Evolutionary conservation across 53 echinoderm and acorn worm species (phyloP), one percentile per base, ranked within the genome.

Genomic region (Actinopyga echinites): DNA sequence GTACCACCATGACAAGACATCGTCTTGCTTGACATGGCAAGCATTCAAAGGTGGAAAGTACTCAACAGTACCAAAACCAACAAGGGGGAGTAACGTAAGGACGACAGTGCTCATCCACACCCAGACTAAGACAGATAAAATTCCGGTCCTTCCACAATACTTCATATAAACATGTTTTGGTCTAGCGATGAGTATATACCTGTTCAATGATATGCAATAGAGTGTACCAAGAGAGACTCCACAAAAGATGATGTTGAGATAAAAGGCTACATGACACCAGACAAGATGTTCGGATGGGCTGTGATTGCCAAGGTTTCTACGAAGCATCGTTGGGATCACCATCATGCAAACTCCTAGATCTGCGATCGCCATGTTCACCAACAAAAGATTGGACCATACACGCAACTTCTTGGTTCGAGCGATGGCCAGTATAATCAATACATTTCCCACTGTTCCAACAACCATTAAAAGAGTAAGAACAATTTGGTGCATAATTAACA

Each of bases 371-470:
- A 95, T 79, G 69, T 90, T 95, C 42, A 92, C 82, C 28, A 91
- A 33, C 59, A 94, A 88, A 3, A 84, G 85, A 53, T 94, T 90
- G 30, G 87, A 85, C 71, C 82, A 53, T 64, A 82, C 84, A 42
- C 85, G 89, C 8, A 94, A 64, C 19, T 81, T 86, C 31, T 91
- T 86, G 8, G 91, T 89, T 78, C 85, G 91, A 6, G 79, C 65
- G 10, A 94, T 82, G 12, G 91, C 91, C 7, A 84, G 37, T 11
- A 94, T 86, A 6, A 91, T 89, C 30, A 88, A 66, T 5, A 85
- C 65, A 30, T 94, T 94, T 8, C 94, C 94, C 19, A 94, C 58
- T 25, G 86, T 84, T 32, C 94, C 94, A 5, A 84, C 34, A n/a
- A 94, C 21, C 60, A 86, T 86, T 37, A 89, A 53, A 12, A 91